A percentile compares a stretch with the other conserved stretches of the same genome.
These are phyloP conservation scores for Caenorhabditis auriculariae DNA, from an alignment of 2,888 invertebrate genomes.

Conservation along the genomic window DNA sequence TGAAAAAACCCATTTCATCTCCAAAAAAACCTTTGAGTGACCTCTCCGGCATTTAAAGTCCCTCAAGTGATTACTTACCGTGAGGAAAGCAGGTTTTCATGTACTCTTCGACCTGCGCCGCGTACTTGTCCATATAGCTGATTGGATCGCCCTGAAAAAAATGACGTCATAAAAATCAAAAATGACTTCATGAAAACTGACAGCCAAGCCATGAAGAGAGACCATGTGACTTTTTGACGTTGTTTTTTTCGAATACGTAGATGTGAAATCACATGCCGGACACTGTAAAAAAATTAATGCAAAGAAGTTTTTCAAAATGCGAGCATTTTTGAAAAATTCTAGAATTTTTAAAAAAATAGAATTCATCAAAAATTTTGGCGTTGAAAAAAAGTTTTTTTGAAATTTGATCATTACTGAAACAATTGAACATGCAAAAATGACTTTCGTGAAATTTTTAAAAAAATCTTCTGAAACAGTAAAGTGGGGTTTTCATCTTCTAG, in stretches of 20 bases:
- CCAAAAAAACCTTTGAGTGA: neutral
- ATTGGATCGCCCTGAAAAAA: conserved; percentile 54
- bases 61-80: conserved; percentile 14
- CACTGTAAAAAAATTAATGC: too few relatives aligned
- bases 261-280: conserved; percentile 62
- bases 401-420: too few relatives aligned
- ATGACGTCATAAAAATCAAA: conserved; percentile 1
- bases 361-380: too few relatives aligned
- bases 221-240: conserved; percentile 63
- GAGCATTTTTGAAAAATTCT: too few relatives aligned
- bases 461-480: too few relatives aligned
- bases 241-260: conserved; percentile 63
- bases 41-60: neutral
- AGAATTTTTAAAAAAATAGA: too few relatives aligned
- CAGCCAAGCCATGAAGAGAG: conserved; percentile 60
- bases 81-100: conserved; percentile 63
- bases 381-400: too few relatives aligned
- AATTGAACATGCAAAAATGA: too few relatives aligned
- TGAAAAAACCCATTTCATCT: too few relatives aligned
- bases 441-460: too few relatives aligned
- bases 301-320: too few relatives aligned
- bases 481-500: too few relatives aligned
- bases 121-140: conserved; percentile 62
- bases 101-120: conserved; percentile 62
- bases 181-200: conserved; percentile 13